phyloP scores from a whole-genome alignment of 2,888 invertebrate species.

The Dryobota labecula region DNA sequence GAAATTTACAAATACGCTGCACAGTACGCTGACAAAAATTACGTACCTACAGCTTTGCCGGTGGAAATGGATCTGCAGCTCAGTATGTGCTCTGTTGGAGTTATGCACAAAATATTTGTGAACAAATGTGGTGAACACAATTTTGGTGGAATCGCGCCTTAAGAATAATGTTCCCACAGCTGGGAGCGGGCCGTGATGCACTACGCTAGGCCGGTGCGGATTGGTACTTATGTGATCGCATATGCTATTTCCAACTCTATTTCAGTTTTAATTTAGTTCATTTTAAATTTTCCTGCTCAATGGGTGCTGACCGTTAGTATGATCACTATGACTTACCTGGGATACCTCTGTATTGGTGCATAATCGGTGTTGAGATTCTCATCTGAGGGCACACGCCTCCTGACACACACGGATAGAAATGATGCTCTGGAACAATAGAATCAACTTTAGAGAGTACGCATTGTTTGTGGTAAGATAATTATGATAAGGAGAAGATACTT shows the following conservation, averaged over 20 bases:
- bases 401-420: conserved; percentile 96
- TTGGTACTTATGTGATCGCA: neutral
- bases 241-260: neutral
- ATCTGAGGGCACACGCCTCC: conserved; percentile 96
- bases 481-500: neutral
- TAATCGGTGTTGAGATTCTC: conserved; percentile 96
- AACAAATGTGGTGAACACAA: too few relatives aligned
- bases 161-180: neutral
- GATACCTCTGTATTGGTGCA: conserved; percentile 95
- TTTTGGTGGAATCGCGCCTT: too few relatives aligned
- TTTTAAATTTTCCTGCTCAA: conserved; percentile 2
- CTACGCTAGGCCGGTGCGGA: neutral
- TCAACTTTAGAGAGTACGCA: conserved; percentile 6
- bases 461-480: neutral
- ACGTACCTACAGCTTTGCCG: too few relatives aligned
- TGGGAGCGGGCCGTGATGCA: neutral
- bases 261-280: neutral
- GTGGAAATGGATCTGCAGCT: too few relatives aligned
- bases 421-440: conserved; percentile 89
- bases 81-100: too few relatives aligned
- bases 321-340: conserved; percentile 86
- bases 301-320: conserved; percentile 18
- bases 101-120: too few relatives aligned
- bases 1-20: too few relatives aligned
- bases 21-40: too few relatives aligned